phyloP scores from a whole-genome alignment of 2,888 invertebrate genomes.

The Drosophila mercatorum region DNA sequence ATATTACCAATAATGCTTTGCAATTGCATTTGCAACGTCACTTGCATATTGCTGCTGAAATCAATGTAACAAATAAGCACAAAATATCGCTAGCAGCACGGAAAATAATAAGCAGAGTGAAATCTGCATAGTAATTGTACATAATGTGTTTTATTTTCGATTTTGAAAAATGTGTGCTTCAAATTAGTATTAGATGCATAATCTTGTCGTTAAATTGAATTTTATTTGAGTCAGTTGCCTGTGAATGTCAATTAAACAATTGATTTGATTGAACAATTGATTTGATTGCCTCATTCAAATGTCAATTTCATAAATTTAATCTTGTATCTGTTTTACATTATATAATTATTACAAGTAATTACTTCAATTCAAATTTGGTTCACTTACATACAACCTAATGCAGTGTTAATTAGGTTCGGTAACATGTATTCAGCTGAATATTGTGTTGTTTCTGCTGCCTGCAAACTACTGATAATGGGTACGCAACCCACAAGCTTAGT shows the following conservation, averaged over 20 bases:
- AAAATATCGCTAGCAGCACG: no score
- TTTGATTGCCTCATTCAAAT: not conserved
- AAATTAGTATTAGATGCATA: not conserved
- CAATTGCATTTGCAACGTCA: conserved; percentile 19
- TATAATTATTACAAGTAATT: not conserved
- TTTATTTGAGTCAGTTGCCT: not conserved
- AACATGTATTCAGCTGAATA: conserved; percentile 9
- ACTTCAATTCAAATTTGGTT: not conserved
- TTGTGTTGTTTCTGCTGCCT: conserved; percentile 1
- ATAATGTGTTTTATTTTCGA: not conserved
- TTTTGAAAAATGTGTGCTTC: not conserved
- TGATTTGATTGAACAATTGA: not conserved
- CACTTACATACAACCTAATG: not conserved
- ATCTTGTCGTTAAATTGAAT: not conserved
- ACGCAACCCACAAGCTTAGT: not conserved
- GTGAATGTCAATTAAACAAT: not conserved
- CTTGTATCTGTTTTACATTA: not conserved
- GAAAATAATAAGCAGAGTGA: not conserved
- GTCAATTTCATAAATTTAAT: not conserved
- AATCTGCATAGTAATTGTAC: not conserved
- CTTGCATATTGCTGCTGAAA: no score
- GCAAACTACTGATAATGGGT: conserved; percentile 13
- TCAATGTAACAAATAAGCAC: not conserved
- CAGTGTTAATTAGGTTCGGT: not conserved
- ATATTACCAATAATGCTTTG: conserved; percentile 32